phyloP scores from a whole-genome alignment of 2,113 vertebrate species.

The Callionymus lyra region DNA sequence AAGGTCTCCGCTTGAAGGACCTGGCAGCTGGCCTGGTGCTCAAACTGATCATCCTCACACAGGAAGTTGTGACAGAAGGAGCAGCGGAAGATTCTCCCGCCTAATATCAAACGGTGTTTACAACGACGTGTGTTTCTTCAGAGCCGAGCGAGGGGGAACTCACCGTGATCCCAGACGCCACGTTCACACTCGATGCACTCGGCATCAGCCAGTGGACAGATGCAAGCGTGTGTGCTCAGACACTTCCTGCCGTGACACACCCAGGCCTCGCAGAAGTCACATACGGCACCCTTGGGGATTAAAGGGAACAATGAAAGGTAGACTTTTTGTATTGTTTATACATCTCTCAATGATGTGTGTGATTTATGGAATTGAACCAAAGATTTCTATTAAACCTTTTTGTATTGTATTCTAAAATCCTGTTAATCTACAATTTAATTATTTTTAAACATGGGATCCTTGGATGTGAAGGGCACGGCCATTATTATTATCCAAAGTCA shows the following conservation, averaged over 20 bases:
- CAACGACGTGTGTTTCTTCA: not conserved
- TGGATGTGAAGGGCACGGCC: too few species aligned
- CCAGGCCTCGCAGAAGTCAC: conserved; percentile 98
- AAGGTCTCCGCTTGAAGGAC: conserved; percentile 93
- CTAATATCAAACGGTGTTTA: conserved; percentile 43
- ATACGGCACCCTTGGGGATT: conserved; percentile 82
- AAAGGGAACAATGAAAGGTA: conserved; percentile 1
- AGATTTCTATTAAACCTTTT: too few species aligned
- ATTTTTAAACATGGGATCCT: too few species aligned
- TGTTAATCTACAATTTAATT: too few species aligned
- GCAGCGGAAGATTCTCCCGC: conserved; percentile 92
- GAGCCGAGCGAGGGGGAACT: conserved; percentile 11
- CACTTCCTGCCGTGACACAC: conserved; percentile 95
- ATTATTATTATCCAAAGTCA: too few species aligned
- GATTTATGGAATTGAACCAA: too few species aligned
- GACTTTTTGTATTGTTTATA: not conserved
- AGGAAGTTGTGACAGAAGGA: conserved; percentile 95
- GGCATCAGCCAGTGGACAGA: conserved; percentile 82
- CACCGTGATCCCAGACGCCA: conserved; percentile 94
- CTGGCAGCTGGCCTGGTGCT: conserved; percentile 98
- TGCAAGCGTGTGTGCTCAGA: conserved; percentile 84
- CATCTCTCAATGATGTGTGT: too few species aligned
- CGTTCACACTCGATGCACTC: conserved; percentile 94
- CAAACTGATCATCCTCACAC: conserved; percentile 98
- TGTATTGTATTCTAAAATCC: too few species aligned